Percentiles rank a stretch among this genome's conserved stretches.
Conservation (phyloP, 2,113 vertebrate species). For the Takifugu flavidus region DNA sequence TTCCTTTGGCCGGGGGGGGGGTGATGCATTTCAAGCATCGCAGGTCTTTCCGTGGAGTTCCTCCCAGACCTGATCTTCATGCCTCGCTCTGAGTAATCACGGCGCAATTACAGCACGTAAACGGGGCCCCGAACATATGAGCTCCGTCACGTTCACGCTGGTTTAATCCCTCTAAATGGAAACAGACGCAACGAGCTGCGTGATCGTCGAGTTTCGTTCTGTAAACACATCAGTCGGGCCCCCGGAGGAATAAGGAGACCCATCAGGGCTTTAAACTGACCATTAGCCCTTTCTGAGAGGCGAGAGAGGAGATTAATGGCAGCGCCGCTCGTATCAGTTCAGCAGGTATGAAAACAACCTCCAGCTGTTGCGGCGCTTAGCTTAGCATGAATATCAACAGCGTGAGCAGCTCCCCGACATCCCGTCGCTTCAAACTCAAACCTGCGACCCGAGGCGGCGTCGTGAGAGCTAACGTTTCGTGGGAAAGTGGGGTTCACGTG, state of each 20-base stretch:
- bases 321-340: neutral
- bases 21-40: slow-evolving; percentile 17
- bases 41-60: slow-evolving; percentile 2
- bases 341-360: neutral
- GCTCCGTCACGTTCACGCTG: slow-evolving; percentile 44
- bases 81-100: slow-evolving; percentile 48
- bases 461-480: too few relatives aligned
- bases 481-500: too few relatives aligned
- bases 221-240: neutral
- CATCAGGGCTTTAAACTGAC: neutral
- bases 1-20: slow-evolving; percentile 1
- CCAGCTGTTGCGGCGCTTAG: neutral
- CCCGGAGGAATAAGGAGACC: neutral
- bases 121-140: slow-evolving; percentile 44
- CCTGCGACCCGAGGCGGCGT: too few relatives aligned
- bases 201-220: slow-evolving; percentile 7
- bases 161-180: slow-evolving; percentile 57
- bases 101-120: slow-evolving; percentile 49
- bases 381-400: neutral
- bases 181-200: slow-evolving; percentile 52
- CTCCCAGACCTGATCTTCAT: slow-evolving; percentile 24
- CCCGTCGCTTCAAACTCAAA: neutral
- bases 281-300: neutral
- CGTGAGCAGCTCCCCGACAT: neutral
- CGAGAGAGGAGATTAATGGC: neutral